Percentiles rank a stretch among this genome's conserved stretches.
Conservation (phyloP, 2,113 vertebrate genomes). For the Astur gentilis region DNA sequence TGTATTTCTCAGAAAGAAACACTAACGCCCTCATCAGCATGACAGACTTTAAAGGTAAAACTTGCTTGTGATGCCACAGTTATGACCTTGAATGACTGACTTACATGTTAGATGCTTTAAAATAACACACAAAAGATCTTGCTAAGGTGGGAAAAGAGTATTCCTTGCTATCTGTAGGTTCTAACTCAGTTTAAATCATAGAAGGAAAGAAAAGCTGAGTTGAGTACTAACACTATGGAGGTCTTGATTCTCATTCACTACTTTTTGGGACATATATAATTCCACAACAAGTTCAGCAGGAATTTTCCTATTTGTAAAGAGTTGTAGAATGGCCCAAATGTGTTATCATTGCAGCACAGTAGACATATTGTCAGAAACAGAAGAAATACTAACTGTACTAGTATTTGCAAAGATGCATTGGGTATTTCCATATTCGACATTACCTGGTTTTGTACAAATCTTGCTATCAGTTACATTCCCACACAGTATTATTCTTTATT, state of each 20-base stretch:
- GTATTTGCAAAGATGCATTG: neutral
- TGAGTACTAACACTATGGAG: neutral
- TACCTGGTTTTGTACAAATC: neutral
- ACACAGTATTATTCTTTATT: neutral
- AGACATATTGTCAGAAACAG: neutral
- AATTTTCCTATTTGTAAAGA: neutral
- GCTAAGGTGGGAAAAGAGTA: neutral
- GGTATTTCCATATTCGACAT: neutral
- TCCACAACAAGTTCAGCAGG: rapidly evolving
- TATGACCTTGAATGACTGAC: neutral
- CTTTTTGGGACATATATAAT: neutral
- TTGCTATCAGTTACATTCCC: neutral
- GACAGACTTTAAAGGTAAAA: neutral
- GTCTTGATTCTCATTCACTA: neutral
- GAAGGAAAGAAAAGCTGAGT: neutral
- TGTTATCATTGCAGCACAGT: neutral
- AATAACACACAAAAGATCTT: neutral
- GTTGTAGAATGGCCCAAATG: neutral
- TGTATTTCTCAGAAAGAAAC: neutral
- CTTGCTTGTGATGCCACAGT: neutral
- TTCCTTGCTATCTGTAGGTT: neutral
- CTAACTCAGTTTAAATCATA: neutral
- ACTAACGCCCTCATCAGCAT: neutral
- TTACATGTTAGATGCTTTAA: neutral
- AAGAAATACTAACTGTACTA: neutral